Evolutionary conservation across 2,797 vertebrate genomes (phyloP).

Genomic region (Myotis vivesi): DNA sequence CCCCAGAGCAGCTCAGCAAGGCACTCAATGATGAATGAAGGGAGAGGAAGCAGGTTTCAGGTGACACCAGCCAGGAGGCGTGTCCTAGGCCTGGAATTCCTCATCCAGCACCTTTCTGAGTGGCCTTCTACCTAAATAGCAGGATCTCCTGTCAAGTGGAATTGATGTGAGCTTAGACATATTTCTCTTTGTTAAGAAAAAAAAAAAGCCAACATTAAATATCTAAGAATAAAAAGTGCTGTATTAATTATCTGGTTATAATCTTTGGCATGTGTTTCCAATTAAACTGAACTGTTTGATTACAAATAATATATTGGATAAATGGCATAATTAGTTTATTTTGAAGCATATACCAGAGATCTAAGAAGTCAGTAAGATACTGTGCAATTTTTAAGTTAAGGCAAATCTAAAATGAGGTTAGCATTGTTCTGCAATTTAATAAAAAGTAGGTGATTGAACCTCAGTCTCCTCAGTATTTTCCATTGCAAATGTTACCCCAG

Average conservation of each 20-base stretch:
- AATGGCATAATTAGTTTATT: conserved; percentile 57
- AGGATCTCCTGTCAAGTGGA: background rate
- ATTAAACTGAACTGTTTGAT: conserved; percentile 59
- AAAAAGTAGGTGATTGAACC: conserved; percentile 24
- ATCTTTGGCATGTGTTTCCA: conserved; percentile 55
- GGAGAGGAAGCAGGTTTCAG: background rate
- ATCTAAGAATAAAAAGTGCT: conserved; percentile 30
- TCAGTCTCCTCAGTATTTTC: conserved; percentile 4
- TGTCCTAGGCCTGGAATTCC: background rate
- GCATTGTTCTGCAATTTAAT: background rate
- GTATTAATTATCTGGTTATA: conserved; percentile 55
- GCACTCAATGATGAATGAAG: background rate
- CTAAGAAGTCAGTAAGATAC: background rate
- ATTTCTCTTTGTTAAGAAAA: background rate
- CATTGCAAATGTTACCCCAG: background rate
- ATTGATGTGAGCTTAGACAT: background rate
- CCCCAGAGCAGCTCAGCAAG: background rate
- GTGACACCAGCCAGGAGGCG: background rate
- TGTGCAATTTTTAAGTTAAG: conserved; percentile 55
- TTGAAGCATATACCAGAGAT: conserved; percentile 39
- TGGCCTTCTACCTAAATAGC: background rate
- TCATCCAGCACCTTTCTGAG: background rate
- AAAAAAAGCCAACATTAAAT: background rate
- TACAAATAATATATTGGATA: conserved; percentile 59
- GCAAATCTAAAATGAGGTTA: conserved; percentile 36